Evolutionary conservation across 1,140 invertebrate genomes (phyloP).

Genomic region (Sycophaga agraensis): DNA sequence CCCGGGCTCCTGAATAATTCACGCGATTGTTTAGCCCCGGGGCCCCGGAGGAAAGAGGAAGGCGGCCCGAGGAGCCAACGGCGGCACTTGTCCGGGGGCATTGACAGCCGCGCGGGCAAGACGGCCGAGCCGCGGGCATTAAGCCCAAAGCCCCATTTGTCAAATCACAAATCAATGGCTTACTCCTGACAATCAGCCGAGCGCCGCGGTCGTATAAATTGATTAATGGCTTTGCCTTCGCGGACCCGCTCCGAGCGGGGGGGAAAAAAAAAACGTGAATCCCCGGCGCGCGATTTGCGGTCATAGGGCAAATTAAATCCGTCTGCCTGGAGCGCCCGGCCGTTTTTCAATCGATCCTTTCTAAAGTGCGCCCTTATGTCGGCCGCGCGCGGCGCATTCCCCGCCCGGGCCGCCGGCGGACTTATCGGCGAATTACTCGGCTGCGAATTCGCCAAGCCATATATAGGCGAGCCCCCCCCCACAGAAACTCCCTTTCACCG

Average conservation of each 20-base stretch:
- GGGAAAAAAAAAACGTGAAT: conserved; percentile 2
- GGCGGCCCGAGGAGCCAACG: no score
- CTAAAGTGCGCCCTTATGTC: conserved; percentile 28
- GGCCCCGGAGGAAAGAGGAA: background rate
- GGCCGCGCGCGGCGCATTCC: conserved; percentile 1
- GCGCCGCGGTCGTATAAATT: conserved; percentile 19
- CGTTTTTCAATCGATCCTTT: conserved; percentile 30
- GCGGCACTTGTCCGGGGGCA: background rate
- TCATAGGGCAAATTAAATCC: conserved; percentile 24
- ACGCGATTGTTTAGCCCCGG: no score
- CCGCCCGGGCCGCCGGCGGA: background rate
- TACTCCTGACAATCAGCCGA: conserved; percentile 23
- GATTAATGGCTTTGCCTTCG: conserved; percentile 17
- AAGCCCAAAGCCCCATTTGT: conserved; percentile 17
- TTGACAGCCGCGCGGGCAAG: background rate
- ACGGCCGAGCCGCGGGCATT: background rate
- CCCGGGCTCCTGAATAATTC: no score
- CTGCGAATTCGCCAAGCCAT: conserved; percentile 4
- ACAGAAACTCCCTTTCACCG: background rate
- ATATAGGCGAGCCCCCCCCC: no score
- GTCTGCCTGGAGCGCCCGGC: background rate
- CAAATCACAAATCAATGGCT: conserved; percentile 30
- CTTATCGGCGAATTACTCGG: conserved; percentile 29
- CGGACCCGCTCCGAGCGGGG: background rate
- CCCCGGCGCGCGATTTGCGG: background rate